A percentile compares a stretch with the other conserved stretches of the same genome.
Evolutionary conservation across 2,797 vertebrate genomes (phyloP).

Genomic region (Tadarida brasiliensis): DNA sequence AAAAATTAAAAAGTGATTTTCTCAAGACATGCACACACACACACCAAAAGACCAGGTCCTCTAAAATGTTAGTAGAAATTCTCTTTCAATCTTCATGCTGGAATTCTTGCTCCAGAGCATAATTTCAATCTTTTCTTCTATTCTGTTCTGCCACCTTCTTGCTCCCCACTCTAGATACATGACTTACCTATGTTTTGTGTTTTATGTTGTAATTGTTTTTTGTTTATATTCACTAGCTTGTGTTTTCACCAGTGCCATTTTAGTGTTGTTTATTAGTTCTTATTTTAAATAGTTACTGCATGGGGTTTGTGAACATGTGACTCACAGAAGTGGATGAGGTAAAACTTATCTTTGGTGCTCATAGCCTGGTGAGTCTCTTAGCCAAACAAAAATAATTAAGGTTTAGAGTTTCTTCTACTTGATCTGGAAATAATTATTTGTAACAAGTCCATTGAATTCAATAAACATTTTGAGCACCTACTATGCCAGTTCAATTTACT

Average conservation of each 20-base stretch:
- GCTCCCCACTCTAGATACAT: background rate
- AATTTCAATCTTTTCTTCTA: background rate
- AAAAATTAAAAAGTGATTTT: background rate
- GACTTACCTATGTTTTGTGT: background rate
- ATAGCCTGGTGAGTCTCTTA: background rate
- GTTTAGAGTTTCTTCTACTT: slow-evolving; percentile 28
- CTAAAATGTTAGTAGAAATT: background rate
- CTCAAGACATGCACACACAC: background rate
- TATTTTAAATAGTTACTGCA: background rate
- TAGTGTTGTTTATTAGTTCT: background rate
- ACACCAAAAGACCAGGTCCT: background rate
- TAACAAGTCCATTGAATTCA: background rate
- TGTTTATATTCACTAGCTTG: background rate
- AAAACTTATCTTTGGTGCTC: background rate
- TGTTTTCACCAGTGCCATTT: background rate
- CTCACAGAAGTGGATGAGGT: background rate
- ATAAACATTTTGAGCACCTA: background rate
- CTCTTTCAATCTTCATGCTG: background rate
- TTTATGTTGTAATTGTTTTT: background rate
- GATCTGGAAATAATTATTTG: background rate
- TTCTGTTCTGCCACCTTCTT: background rate
- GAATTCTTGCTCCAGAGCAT: background rate
- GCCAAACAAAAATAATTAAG: background rate
- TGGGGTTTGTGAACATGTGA: background rate
- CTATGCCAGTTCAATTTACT: background rate